Evolutionary conservation across 2,797 vertebrate genomes (phyloP).

Genomic region (Perdix hodgsoniae): DNA sequence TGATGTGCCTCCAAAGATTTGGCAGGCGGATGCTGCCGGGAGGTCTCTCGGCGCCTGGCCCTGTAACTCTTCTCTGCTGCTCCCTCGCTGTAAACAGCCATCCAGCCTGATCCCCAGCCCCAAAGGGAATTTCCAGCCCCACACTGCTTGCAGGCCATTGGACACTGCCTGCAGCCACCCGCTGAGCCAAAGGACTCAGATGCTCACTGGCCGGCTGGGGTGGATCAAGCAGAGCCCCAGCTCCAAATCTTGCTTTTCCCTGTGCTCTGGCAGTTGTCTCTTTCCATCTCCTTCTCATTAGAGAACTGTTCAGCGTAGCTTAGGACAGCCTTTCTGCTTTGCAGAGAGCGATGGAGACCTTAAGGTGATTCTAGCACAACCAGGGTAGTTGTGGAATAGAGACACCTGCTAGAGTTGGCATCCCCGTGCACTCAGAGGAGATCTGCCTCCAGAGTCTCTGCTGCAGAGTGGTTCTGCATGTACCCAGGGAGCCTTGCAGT

Average conservation of each 20-base stretch:
- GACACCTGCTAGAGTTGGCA: neutral
- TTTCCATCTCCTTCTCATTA: neutral
- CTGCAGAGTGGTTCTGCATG: neutral
- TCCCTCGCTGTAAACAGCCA: neutral
- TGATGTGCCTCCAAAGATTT: neutral
- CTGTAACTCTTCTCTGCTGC: neutral
- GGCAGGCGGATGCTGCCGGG: neutral
- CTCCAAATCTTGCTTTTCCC: neutral
- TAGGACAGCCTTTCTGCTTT: rapidly evolving
- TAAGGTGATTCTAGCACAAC: neutral
- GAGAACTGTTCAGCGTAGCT: neutral
- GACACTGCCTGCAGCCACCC: neutral
- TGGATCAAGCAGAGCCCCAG: neutral
- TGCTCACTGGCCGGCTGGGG: rapidly evolving
- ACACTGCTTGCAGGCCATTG: rapidly evolving
- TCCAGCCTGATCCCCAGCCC: neutral
- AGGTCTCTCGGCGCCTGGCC: neutral
- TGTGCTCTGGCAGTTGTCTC: neutral
- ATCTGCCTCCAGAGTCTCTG: neutral
- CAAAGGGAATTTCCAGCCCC: conserved; percentile 1
- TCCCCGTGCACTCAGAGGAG: neutral
- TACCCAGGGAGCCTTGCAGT: rapidly evolving
- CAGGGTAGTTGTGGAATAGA: neutral
- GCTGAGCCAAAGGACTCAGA: rapidly evolving
- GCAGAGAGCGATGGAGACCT: neutral